phyloP scores from a whole-genome alignment of 2,888 invertebrate species.

The Horisme vitalbata region DNA sequence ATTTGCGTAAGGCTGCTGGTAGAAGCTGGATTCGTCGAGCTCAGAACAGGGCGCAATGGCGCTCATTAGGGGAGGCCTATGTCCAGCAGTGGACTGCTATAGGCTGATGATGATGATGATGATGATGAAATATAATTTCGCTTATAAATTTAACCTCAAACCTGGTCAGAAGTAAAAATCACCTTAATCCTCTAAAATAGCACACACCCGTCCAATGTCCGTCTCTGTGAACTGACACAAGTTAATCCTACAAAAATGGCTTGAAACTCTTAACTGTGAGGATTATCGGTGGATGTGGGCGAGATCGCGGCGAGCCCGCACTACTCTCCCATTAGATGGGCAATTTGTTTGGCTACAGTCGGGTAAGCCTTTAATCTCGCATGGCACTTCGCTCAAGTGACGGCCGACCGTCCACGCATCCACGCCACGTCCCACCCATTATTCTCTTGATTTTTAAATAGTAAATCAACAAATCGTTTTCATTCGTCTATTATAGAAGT shows the following conservation, averaged over 20 bases:
- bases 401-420: slow-evolving; percentile 31
- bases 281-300: slow-evolving; percentile 47
- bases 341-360: slow-evolving; percentile 69
- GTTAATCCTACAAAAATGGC: slow-evolving; percentile 43
- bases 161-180: too few relatives aligned
- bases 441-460: slow-evolving; percentile 26
- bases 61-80: too few relatives aligned
- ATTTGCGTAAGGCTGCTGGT: too few relatives aligned
- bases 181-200: too few relatives aligned
- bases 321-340: slow-evolving; percentile 65
- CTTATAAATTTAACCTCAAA: too few relatives aligned
- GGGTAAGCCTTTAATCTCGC: slow-evolving; percentile 67
- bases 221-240: slow-evolving; percentile 39
- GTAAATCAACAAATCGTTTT: slow-evolving; percentile 29
- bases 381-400: slow-evolving; percentile 50
- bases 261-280: slow-evolving; percentile 44
- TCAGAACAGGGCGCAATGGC: too few relatives aligned
- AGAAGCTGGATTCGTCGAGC: too few relatives aligned
- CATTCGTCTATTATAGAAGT: slow-evolving; percentile 19
- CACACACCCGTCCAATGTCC: slow-evolving; percentile 25
- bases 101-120: too few relatives aligned
- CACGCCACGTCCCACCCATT: slow-evolving; percentile 36
- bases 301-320: slow-evolving; percentile 44
- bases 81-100: too few relatives aligned
- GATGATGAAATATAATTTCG: too few relatives aligned